These are phyloP conservation scores for Tipula confusa DNA, from an alignment of 2,888 invertebrate genomes.

Conservation along the genomic window DNA sequence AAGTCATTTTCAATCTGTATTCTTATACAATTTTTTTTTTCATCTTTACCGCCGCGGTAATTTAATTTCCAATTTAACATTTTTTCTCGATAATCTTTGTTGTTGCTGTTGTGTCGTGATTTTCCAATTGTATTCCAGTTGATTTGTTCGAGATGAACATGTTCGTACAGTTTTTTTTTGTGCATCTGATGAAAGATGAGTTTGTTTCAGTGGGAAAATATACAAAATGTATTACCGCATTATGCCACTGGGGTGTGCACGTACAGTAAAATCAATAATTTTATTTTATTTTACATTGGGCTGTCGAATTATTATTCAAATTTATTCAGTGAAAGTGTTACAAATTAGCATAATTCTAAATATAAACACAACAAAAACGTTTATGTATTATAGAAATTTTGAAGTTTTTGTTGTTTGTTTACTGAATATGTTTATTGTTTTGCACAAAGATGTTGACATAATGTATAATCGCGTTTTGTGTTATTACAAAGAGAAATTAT, in stretches of 20 bases:
- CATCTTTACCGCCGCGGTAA: not conserved
- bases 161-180: not conserved
- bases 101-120: not conserved
- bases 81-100: not conserved
- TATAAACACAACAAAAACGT: not conserved
- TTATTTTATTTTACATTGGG: too few species aligned
- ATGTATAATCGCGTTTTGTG: not conserved
- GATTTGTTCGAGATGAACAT: not conserved
- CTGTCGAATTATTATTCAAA: not conserved
- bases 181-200: not conserved
- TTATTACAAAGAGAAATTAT: not conserved
- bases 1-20: not conserved
- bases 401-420: not conserved
- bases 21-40: not conserved
- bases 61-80: not conserved
- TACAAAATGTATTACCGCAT: not conserved
- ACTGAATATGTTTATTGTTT: not conserved
- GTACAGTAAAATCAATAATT: not conserved
- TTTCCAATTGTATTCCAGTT: not conserved
- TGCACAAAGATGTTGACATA: not conserved
- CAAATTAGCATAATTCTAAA: not conserved
- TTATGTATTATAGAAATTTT: not conserved
- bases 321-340: not conserved
- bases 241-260: not conserved
- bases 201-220: not conserved